Percentiles rank a stretch among this genome's conserved stretches.
Evolutionary conservation across 2,797 vertebrate species (phyloP).

Genomic region (Dromococcyx pavoninus): DNA sequence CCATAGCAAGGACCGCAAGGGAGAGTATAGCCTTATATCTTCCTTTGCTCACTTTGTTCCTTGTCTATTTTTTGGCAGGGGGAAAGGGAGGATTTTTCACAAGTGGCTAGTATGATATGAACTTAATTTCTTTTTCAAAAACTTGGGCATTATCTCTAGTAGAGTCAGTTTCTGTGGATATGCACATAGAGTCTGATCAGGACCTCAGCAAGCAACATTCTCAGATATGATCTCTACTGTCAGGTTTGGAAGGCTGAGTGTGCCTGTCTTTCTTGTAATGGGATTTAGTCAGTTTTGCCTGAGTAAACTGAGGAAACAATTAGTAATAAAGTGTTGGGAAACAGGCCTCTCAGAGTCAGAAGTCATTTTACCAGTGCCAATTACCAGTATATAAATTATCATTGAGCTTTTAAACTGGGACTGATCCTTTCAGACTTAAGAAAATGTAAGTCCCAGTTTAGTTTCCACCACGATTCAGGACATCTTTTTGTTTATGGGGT

Average conservation of each 20-base stretch:
- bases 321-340: background rate
- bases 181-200: background rate
- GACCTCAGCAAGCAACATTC: background rate
- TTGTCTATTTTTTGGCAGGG: background rate
- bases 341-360: background rate
- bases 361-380: background rate
- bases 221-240: background rate
- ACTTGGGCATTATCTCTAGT: background rate
- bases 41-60: background rate
- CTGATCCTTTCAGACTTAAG: background rate
- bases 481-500: background rate
- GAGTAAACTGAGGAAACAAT: background rate
- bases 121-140: background rate
- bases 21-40: background rate
- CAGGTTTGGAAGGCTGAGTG: background rate
- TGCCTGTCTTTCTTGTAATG: background rate
- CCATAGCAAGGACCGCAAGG: background rate
- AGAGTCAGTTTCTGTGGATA: background rate
- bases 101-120: background rate
- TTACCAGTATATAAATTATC: background rate
- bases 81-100: background rate
- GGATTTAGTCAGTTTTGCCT: background rate
- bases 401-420: background rate
- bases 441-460: background rate
- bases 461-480: background rate